Percentiles rank a stretch among this genome's conserved stretches.
These are phyloP conservation scores for Drosophila saltans DNA, from an alignment of 1,140 invertebrate genomes.

Conservation along the genomic window DNA sequence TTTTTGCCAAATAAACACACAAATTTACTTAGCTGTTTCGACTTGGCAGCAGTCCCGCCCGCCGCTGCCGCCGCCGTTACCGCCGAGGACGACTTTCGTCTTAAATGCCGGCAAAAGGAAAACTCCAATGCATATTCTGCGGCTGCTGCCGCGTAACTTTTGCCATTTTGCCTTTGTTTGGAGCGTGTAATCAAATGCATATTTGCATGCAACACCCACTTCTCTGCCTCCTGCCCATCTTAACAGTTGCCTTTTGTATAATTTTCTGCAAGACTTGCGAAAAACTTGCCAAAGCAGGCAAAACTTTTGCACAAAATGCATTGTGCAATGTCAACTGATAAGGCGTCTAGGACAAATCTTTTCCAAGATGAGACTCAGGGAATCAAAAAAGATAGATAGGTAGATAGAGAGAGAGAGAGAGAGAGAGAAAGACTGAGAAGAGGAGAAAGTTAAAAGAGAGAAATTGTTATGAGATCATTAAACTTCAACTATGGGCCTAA, in stretches of 20 bases:
- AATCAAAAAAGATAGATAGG: background rate
- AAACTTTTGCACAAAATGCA: slow-evolving; percentile 67
- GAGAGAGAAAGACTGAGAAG: background rate
- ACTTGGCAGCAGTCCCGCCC: slow-evolving; percentile 11
- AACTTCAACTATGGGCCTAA: too few species aligned
- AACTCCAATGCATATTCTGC: slow-evolving; percentile 66
- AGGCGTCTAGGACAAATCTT: slow-evolving; percentile 22
- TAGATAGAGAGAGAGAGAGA: background rate
- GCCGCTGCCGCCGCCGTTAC: background rate
- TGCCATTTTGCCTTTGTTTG: slow-evolving; percentile 77
- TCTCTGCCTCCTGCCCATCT: background rate
- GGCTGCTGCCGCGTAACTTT: slow-evolving; percentile 60
- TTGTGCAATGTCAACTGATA: slow-evolving; percentile 49
- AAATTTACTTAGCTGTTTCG: slow-evolving; percentile 72
- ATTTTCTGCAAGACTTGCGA: slow-evolving; percentile 79
- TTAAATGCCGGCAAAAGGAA: slow-evolving; percentile 53
- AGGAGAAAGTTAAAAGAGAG: background rate
- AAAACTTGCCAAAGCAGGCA: slow-evolving; percentile 77
- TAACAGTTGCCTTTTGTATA: slow-evolving; percentile 74
- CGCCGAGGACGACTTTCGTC: slow-evolving; percentile 21
- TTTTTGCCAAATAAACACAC: slow-evolving; percentile 76
- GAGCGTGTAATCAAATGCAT: slow-evolving; percentile 80
- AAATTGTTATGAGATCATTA: background rate
- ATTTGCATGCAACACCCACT: slow-evolving; percentile 69
- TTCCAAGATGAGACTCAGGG: slow-evolving; percentile 31